Evolutionary conservation across 1,140 invertebrate species (phyloP), one percentile per base, ranked within the genome.

Genomic region (Megalopta genalis): DNA sequence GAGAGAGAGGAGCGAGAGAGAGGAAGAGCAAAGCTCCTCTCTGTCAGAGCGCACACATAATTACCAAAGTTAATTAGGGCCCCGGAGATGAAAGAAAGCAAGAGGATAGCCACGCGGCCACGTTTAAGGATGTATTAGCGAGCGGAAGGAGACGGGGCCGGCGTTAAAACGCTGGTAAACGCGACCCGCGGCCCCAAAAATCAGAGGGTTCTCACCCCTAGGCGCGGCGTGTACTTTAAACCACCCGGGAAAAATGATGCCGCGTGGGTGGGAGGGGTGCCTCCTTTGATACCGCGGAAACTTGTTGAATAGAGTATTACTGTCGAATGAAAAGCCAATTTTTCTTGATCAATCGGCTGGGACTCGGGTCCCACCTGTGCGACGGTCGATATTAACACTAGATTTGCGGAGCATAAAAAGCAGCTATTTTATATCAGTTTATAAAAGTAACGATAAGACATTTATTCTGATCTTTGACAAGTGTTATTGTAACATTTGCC

Each of bases 51-150:
- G 76, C 82, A 88, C 81, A 87, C 80, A 82, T 88, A 88, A 88
- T 88, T 87, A 88, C 81, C 46, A 70, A 84, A 88, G 78, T 88
- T 86, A 88, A 88, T 87, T 88, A 86, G 77, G 65, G 71, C 79
- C 81, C 80, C 64, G 71, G 62, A 87, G 76, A 83, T 86, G 80
- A 86, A 80, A 87, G 84, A 70, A 85, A 77, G 64, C 81, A 54
- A 63, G 77, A 10, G 66, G 6, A 21, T 21, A 59, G 62, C 65
- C 46, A 3, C 52, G 46, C 27, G 65, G 68, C 10, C n/a, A 32
- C 27, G 18, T 81, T 87, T 82, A 81, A 83, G 59, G 64, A 79
- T 81, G 72, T 85, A 87, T 86, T 77, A 80, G 74, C 65, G 27
- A 23, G 9, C 77, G 69, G 27, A 46, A 42, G 54, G 32, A 76